These are phyloP conservation scores for Chloroclystis v-ata DNA, from an alignment of 2,888 invertebrate species.

Conservation along the genomic window DNA sequence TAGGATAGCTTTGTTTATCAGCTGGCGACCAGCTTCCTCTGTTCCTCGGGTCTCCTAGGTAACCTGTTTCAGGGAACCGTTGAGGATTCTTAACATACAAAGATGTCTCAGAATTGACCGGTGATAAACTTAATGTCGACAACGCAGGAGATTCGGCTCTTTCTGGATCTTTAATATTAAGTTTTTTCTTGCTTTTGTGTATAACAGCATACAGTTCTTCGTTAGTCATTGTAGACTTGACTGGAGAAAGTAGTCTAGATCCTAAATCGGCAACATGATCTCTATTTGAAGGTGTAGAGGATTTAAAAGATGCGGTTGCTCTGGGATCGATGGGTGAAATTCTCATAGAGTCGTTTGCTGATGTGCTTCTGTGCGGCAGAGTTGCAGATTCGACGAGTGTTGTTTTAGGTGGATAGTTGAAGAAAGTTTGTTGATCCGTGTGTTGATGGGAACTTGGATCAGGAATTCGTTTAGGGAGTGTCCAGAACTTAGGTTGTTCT, in stretches of 20 bases:
- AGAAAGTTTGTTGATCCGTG: slow-evolving; percentile 34
- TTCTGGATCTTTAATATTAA: slow-evolving; percentile 81
- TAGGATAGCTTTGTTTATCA: slow-evolving; percentile 56
- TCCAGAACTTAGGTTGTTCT: slow-evolving; percentile 77
- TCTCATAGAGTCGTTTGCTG: slow-evolving; percentile 66
- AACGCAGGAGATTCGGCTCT: slow-evolving; percentile 70
- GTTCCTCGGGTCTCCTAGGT: slow-evolving; percentile 74
- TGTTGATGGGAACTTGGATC: slow-evolving; percentile 36
- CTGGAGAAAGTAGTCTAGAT: slow-evolving; percentile 79
- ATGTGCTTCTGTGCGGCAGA: slow-evolving; percentile 27
- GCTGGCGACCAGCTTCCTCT: slow-evolving; percentile 83
- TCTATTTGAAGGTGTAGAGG: slow-evolving; percentile 81
- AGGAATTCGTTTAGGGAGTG: slow-evolving; percentile 69
- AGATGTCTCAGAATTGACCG: slow-evolving; percentile 71
- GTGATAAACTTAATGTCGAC: slow-evolving; percentile 68
- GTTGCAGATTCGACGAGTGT: slow-evolving; percentile 32
- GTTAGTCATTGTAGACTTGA: slow-evolving; percentile 86
- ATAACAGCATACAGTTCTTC: slow-evolving; percentile 87
- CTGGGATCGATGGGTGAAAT: slow-evolving; percentile 84
- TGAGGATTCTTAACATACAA: slow-evolving; percentile 62
- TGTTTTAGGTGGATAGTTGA: slow-evolving; percentile 40
- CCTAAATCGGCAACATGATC: slow-evolving; percentile 73
- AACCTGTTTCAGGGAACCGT: slow-evolving; percentile 80
- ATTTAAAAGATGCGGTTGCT: slow-evolving; percentile 78
- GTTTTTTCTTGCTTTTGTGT: slow-evolving; percentile 85